Percentiles rank a stretch among this genome's conserved stretches.
Evolutionary conservation across 2,888 invertebrate genomes (phyloP).

Genomic region (Sarcophaga caerulescens): DNA sequence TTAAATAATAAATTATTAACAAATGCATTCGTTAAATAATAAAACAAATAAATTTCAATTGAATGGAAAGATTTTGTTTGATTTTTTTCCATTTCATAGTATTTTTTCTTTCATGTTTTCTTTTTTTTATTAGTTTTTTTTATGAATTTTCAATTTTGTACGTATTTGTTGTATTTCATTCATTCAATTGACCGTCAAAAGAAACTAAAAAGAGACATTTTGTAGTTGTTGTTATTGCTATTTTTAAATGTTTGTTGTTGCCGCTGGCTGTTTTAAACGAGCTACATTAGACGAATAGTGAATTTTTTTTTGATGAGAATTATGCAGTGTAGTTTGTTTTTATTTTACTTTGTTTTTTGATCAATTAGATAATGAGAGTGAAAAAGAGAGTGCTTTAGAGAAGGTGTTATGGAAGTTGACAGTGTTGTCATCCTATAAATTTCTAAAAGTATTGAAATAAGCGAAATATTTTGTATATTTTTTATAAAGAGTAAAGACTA

Average conservation of each 20-base stretch:
- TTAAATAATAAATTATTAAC: slow-evolving; percentile 26
- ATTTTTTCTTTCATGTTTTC: neutral
- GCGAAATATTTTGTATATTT: too few species aligned
- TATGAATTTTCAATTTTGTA: slow-evolving; percentile 23
- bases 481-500: too few species aligned
- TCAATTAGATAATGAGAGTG: slow-evolving; percentile 10
- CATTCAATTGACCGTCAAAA: slow-evolving; percentile 37
- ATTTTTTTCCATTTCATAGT: slow-evolving; percentile 22
- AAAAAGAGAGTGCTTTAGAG: neutral
- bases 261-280: neutral
- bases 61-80: slow-evolving; percentile 19
- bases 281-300: too few species aligned
- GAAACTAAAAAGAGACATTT: slow-evolving; percentile 17
- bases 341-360: neutral
- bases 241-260: neutral
- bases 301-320: too few species aligned
- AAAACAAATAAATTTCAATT: slow-evolving; percentile 20
- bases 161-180: slow-evolving; percentile 10
- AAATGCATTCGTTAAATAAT: slow-evolving; percentile 21
- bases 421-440: too few species aligned
- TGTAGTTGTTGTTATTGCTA: too few species aligned
- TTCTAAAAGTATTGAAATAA: too few species aligned
- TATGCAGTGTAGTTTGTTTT: neutral
- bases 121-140: neutral
- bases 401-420: neutral